phyloP scores from a whole-genome alignment of 1,140 invertebrate genomes.

The Copidosoma floridanum region DNA sequence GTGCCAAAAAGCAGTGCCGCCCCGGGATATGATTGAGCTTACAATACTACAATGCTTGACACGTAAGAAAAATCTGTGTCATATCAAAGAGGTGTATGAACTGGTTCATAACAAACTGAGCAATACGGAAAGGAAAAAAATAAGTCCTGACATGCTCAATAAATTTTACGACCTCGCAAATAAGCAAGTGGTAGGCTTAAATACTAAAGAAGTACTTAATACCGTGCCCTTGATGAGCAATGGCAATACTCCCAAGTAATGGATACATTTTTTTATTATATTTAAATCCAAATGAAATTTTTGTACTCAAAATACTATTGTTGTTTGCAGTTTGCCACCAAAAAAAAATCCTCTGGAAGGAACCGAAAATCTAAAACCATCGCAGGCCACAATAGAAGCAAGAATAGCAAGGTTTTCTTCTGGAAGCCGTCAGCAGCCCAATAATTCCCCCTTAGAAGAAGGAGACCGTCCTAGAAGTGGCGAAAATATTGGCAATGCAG shows the following conservation, averaged over 20 bases:
- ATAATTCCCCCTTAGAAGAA: slow-evolving; percentile 3
- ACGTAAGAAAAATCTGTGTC: slow-evolving; percentile 1
- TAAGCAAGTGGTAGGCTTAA: not conserved
- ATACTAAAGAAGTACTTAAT: not conserved
- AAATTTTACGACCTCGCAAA: slow-evolving; percentile 3
- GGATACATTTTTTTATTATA: not conserved
- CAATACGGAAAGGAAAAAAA: not conserved
- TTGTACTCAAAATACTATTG: too few relatives aligned
- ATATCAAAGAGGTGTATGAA: slow-evolving; percentile 11
- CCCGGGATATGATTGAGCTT: slow-evolving; percentile 12
- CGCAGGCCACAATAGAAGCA: not conserved
- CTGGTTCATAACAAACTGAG: slow-evolving; percentile 6
- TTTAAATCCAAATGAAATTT: too few relatives aligned
- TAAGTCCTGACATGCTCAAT: not conserved
- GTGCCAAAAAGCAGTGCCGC: not conserved
- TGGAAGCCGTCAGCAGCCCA: not conserved
- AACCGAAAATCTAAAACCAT: not conserved
- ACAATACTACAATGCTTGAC: slow-evolving; percentile 7
- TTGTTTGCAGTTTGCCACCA: too few relatives aligned
- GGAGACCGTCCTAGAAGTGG: too few relatives aligned
- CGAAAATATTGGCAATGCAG: slow-evolving; percentile 2
- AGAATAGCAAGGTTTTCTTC: too few relatives aligned
- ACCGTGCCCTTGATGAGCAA: not conserved
- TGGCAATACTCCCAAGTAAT: not conserved
- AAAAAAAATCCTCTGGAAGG: too few relatives aligned